phyloP scores from a whole-genome alignment of 1,140 invertebrate genomes.

The Lordiphosa clarofinis region DNA sequence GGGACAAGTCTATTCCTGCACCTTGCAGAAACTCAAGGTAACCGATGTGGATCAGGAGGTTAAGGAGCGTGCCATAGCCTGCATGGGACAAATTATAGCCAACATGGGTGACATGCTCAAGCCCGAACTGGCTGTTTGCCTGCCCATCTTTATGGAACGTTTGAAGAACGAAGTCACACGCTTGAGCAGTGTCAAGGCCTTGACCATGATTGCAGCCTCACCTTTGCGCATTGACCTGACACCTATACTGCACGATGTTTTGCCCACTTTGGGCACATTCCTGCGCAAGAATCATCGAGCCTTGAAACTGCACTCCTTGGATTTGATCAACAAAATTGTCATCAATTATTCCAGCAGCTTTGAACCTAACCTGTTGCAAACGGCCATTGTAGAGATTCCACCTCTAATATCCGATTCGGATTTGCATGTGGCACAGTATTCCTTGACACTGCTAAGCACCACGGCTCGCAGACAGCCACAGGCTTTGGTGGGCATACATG shows the following conservation, averaged over 20 bases:
- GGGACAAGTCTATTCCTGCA: conserved; percentile 90
- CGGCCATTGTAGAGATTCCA: conserved; percentile 91
- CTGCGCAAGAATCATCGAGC: conserved; percentile 98
- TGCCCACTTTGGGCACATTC: conserved; percentile 96
- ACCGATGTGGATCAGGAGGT: conserved; percentile 99
- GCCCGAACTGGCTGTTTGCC: conserved; percentile 89
- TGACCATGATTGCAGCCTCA: conserved; percentile 96
- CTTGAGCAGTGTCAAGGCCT: conserved; percentile 96
- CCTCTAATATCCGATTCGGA: conserved; percentile 95
- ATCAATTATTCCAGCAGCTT: conserved; percentile 89
- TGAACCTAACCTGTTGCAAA: conserved; percentile 86
- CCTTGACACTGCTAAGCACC: conserved; percentile 86
- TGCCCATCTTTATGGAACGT: conserved; percentile 96
- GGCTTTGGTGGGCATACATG: conserved; percentile 76
- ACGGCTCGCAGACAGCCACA: conserved; percentile 82
- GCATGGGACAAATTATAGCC: conserved; percentile 97
- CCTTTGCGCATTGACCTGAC: conserved; percentile 92
- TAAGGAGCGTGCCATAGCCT: conserved; percentile 97
- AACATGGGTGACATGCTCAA: conserved; percentile 91
- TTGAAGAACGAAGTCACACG: conserved; percentile 98
- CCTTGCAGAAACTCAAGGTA: conserved; percentile 92
- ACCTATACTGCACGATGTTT: conserved; percentile 92
- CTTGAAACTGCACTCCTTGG: conserved; percentile 94
- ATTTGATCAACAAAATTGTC: conserved; percentile 93
- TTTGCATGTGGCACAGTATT: conserved; percentile 96